These are phyloP conservation scores for Paracyprichromis sp. DNA, from an alignment of 2,113 vertebrate genomes.

Conservation along the genomic window DNA sequence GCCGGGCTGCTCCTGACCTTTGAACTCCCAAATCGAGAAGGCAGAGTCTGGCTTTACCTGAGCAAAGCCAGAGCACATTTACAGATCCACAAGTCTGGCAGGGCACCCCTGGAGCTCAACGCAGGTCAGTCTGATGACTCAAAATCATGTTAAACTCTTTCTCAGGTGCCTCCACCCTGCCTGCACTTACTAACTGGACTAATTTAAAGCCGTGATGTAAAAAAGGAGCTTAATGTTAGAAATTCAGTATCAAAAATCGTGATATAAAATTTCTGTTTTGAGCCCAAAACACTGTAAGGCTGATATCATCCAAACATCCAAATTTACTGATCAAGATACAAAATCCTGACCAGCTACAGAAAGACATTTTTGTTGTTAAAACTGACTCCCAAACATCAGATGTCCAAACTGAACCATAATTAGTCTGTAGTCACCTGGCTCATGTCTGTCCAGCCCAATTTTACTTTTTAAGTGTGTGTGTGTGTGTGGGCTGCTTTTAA, in stretches of 20 bases:
- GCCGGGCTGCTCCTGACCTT: slow-evolving; percentile 78
- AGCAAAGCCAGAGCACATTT: slow-evolving; percentile 75
- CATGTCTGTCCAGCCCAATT: too few species aligned
- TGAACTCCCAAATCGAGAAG: slow-evolving; percentile 64
- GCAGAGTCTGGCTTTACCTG: slow-evolving; percentile 74
- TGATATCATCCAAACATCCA: neutral
- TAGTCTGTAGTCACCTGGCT: neutral
- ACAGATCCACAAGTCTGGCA: slow-evolving; percentile 75
- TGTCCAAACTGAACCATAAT: accelerated
- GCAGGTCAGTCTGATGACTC: slow-evolving; percentile 69
- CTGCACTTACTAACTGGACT: neutral
- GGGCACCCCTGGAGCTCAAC: slow-evolving; percentile 67
- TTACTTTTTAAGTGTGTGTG: accelerated
- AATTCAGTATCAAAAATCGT: neutral
- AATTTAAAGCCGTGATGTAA: neutral
- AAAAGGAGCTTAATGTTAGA: neutral
- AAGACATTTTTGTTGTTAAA: neutral
- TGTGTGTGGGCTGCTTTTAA: too few species aligned
- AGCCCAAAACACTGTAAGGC: neutral
- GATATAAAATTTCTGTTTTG: neutral
- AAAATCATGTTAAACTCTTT: neutral
- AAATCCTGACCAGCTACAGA: accelerated
- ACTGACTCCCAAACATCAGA: neutral
- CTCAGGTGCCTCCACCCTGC: neutral
- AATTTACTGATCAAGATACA: neutral